Evolutionary conservation across 2,113 vertebrate genomes (phyloP), one percentile per base, ranked within the genome.

Genomic region (Phyllostomus hastatus): DNA sequence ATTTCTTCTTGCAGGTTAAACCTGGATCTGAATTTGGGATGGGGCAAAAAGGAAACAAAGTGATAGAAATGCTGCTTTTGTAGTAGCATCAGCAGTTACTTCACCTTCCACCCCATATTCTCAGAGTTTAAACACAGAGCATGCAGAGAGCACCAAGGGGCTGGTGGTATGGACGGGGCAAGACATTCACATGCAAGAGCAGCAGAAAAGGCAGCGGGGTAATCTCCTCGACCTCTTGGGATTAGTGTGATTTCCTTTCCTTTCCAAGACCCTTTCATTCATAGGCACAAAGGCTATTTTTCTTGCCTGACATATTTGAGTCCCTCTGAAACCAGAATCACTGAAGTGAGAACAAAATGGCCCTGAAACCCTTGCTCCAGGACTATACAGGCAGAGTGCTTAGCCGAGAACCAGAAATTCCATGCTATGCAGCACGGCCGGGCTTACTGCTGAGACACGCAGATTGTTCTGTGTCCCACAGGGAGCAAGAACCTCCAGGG

Each of bases 91-190:
- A 28, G 64, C 52, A 81, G 33, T 92, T 59, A 70, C 38, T 82
- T 84, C 48, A 84, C 75, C 80, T 91, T 95, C 59, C 7, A 96
- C 80, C 66, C 87, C 59, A 75, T 86, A 90, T 61, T 91, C 86
- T 92, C 67, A 92, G 92, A 95, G 69, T 95, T 96, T 95, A 97
- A 97, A 96, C 95, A 97, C 90, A 96, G 91, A 96, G 88, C 97
- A 97, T 96, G 97, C 96, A 91, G 82, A 97, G 12, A 72, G 75
- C 92, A 69, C 75, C 73, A 88, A 35, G 70, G 80, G 64, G 90
- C 19, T 2, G 64, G 93, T 70, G 89, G 92, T 88, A 94, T 54
- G 4, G 7, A 92, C 43, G 92, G 70, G 73, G 93, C 91, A 98
- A 97, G 81, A 90, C 22, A 97, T 26, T 84, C 0, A 31, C 97